These are phyloP conservation scores for Diplazon laetatorius DNA, from an alignment of 2,888 invertebrate genomes.

Conservation along the genomic window DNA sequence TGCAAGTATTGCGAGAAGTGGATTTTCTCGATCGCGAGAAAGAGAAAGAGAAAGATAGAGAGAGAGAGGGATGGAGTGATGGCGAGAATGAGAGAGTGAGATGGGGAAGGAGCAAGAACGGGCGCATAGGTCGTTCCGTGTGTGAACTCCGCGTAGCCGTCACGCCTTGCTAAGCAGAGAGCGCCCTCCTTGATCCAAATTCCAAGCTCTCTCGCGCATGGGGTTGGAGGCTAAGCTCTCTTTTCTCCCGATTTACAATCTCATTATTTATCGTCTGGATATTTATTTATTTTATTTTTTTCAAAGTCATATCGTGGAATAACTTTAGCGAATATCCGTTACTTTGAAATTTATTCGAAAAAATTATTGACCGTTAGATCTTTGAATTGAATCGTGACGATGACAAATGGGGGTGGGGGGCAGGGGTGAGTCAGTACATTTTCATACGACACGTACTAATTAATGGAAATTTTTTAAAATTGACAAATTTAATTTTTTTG, in stretches of 20 bases:
- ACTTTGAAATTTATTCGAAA: background rate
- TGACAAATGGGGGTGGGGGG: too few species aligned
- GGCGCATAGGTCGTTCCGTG: slow-evolving; percentile 67
- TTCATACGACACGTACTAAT: too few species aligned
- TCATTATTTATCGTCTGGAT: slow-evolving; percentile 47
- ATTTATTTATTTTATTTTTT: too few species aligned
- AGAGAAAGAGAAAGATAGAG: background rate
- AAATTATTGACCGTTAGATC: too few species aligned
- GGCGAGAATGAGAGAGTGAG: background rate
- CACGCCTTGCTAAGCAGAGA: slow-evolving; percentile 70
- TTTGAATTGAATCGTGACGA: too few species aligned
- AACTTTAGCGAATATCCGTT: background rate
- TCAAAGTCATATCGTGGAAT: slow-evolving; percentile 22
- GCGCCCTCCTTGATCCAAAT: slow-evolving; percentile 80
- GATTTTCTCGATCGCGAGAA: slow-evolving; percentile 49
- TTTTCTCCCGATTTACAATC: slow-evolving; percentile 46
- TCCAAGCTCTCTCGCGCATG: slow-evolving; percentile 70
- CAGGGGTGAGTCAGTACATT: too few species aligned
- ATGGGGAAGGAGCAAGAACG: slow-evolving; percentile 52
- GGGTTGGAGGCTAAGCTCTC: slow-evolving; percentile 76
- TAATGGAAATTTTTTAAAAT: too few species aligned
- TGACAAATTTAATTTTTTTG: too few species aligned
- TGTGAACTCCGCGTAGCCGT: slow-evolving; percentile 67
- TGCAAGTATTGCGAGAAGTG: slow-evolving; percentile 23
- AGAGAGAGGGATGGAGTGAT: background rate